Evolutionary conservation across 2,113 vertebrate species (phyloP).

Genomic region (Siniperca knerii): DNA sequence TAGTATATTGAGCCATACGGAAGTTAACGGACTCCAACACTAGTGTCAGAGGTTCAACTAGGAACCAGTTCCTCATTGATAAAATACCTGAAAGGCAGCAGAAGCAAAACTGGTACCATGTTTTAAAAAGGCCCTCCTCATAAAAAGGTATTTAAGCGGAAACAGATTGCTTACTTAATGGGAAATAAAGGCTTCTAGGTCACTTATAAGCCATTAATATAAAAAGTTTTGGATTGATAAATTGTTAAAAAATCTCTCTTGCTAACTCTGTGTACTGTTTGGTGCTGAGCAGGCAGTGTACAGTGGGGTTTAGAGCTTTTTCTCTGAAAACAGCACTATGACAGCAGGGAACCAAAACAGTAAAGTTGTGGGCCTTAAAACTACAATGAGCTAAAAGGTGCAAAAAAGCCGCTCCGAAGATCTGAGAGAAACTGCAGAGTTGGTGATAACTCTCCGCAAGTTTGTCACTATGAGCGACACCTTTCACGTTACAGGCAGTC

Average conservation of each 20-base stretch:
- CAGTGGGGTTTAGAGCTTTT: too few relatives aligned
- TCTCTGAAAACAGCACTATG: background rate
- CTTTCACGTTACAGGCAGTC: background rate
- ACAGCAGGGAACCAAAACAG: background rate
- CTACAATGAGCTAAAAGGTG: background rate
- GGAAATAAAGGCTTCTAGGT: background rate
- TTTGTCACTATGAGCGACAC: background rate
- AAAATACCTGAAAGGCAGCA: slow-evolving; percentile 45
- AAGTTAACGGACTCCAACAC: background rate
- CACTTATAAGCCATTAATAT: background rate
- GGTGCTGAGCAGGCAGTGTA: background rate
- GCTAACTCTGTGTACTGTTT: too few relatives aligned
- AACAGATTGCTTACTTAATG: background rate
- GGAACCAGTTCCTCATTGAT: background rate
- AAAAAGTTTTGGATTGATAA: background rate
- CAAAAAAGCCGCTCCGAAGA: background rate
- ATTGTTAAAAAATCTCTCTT: background rate
- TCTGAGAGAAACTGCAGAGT: background rate
- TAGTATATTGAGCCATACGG: background rate
- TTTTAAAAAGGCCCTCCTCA: background rate
- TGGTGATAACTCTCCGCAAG: too few relatives aligned
- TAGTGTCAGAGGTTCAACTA: background rate
- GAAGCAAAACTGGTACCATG: slow-evolving; percentile 10
- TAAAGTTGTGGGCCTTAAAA: background rate
- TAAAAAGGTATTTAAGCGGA: background rate